A percentile compares a stretch with the other conserved stretches of the same genome.
Evolutionary conservation across 2,797 vertebrate genomes (phyloP).

Genomic region (Chrosomus eos): DNA sequence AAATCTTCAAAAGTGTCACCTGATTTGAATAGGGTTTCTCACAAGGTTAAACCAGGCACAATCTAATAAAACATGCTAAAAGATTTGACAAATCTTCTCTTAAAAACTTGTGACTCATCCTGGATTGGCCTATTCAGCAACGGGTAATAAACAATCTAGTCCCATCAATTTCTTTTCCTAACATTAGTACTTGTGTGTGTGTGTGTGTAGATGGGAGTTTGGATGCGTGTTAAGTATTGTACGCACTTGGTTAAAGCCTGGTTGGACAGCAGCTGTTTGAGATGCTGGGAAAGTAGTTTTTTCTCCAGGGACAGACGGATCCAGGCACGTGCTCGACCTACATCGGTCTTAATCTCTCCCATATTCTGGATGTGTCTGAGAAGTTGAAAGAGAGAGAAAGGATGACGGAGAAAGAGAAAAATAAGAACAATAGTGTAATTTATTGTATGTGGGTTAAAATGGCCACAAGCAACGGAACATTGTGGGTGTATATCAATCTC

Average conservation of each 20-base stretch:
- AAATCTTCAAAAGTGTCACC: too few relatives aligned
- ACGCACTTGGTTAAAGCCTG: slow-evolving; percentile 88
- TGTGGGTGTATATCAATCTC: background rate
- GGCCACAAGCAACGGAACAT: background rate
- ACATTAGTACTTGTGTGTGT: background rate
- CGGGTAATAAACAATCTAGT: background rate
- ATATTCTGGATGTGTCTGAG: slow-evolving; percentile 93
- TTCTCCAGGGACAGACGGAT: slow-evolving; percentile 95
- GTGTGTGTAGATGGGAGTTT: background rate
- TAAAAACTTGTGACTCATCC: background rate
- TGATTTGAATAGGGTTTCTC: background rate
- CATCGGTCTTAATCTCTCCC: slow-evolving; percentile 94
- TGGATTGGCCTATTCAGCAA: background rate
- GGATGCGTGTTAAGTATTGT: background rate
- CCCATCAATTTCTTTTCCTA: background rate
- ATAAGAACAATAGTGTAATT: background rate
- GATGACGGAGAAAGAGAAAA: background rate
- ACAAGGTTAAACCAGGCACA: background rate
- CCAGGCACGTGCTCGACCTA: slow-evolving; percentile 93
- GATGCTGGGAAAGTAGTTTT: slow-evolving; percentile 94
- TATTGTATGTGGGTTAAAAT: background rate
- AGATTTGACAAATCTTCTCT: background rate
- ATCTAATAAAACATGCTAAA: background rate
- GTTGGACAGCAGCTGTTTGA: slow-evolving; percentile 92
- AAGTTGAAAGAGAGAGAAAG: background rate